Conservation (phyloP, 2,888 invertebrate species). For the Spialia ferax region DNA sequence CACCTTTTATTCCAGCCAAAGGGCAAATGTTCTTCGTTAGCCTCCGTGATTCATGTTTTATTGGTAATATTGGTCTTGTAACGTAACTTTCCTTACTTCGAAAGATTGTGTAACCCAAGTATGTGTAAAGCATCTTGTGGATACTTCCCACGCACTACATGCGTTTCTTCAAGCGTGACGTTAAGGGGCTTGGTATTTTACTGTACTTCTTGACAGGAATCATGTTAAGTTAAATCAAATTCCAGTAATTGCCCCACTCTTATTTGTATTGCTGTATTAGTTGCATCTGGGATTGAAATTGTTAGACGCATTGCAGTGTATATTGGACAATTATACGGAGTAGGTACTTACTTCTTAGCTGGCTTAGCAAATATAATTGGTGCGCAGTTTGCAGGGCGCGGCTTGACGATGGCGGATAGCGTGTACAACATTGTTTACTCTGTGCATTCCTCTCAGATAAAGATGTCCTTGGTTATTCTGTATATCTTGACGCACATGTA, state of each 20-base stretch:
- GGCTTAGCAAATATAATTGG: conserved; percentile 51
- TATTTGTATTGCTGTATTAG: background rate
- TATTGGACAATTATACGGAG: conserved; percentile 18
- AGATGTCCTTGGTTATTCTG: conserved; percentile 83
- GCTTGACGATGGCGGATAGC: conserved; percentile 62
- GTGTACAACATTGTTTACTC: conserved; percentile 79
- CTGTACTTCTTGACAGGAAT: conserved; percentile 69
- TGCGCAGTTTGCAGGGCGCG: conserved; percentile 60
- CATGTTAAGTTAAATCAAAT: conserved; percentile 64
- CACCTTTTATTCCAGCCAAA: conserved; percentile 20
- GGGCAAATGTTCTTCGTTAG: conserved; percentile 2
- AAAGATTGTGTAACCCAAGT: conserved; percentile 81
- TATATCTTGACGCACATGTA: conserved; percentile 58
- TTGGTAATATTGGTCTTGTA: conserved; percentile 49
- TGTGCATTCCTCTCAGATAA: conserved; percentile 82
- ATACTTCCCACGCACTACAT: conserved; percentile 81
- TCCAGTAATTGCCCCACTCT: conserved; percentile 42
- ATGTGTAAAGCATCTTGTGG: conserved; percentile 70
- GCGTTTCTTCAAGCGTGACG: conserved; percentile 77
- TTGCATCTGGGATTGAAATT: conserved; percentile 6
- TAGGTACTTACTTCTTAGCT: conserved; percentile 24
- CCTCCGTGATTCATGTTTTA: conserved; percentile 40
- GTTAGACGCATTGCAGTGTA: background rate
- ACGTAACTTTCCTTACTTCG: conserved; percentile 63
- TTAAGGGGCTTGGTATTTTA: conserved; percentile 79